phyloP scores from a whole-genome alignment of 2,113 vertebrate genomes.

The Deroptyus accipitrinus region DNA sequence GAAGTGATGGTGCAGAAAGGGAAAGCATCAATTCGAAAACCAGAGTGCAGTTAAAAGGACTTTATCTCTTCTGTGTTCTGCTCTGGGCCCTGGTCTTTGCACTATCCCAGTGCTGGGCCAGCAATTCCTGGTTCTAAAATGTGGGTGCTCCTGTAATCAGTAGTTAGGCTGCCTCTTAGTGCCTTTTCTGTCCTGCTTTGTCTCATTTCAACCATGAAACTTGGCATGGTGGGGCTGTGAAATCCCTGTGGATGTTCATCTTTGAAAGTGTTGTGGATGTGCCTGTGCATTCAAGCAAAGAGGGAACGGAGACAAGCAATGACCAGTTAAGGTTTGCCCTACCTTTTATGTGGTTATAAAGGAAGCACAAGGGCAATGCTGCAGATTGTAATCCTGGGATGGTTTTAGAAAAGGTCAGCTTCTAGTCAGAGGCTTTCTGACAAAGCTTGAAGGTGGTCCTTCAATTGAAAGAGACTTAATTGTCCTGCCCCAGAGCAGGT shows the following conservation, averaged over 20 bases:
- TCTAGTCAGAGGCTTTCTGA: not conserved
- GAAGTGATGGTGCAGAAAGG: not conserved
- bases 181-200: not conserved
- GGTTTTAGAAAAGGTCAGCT: not conserved
- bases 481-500: not conserved
- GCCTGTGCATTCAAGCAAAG: not conserved
- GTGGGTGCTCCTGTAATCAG: not conserved
- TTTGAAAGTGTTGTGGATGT: not conserved
- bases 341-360: not conserved
- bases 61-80: not conserved
- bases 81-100: not conserved
- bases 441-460: not conserved
- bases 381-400: not conserved
- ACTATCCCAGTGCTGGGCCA: not conserved
- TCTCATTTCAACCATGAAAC: not conserved
- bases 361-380: not conserved
- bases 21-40: not conserved
- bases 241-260: not conserved
- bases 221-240: not conserved
- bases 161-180: rapidly evolving
- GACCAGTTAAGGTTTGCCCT: not conserved
- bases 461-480: not conserved
- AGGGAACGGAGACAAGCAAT: not conserved
- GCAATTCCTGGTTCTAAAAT: not conserved
- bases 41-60: not conserved